Conservation (phyloP, 2,113 vertebrate genomes). For the Alligator mississippiensis region DNA sequence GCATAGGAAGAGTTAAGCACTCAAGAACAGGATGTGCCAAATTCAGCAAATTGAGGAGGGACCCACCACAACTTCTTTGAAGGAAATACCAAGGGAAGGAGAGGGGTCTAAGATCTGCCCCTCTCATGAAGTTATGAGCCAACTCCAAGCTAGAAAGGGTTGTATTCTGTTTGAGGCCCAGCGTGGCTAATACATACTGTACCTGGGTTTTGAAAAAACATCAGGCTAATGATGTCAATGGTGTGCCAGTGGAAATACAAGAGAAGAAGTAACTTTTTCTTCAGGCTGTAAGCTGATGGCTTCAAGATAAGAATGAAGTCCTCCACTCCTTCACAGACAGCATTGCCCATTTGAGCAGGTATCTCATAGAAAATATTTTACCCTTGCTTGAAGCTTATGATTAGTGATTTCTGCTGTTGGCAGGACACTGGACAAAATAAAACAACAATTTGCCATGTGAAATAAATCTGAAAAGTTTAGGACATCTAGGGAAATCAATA, state of each 20-base stretch:
- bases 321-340: neutral
- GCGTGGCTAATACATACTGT: neutral
- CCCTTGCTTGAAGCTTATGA: neutral
- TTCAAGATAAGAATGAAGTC: neutral
- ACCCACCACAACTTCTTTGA: too few relatives aligned
- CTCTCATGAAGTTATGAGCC: too few relatives aligned
- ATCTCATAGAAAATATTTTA: neutral
- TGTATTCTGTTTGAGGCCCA: too few relatives aligned
- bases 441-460: neutral
- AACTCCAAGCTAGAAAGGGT: too few relatives aligned
- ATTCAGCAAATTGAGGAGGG: too few relatives aligned
- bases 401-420: neutral
- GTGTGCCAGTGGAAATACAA: neutral
- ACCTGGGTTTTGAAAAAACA: neutral
- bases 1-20: too few relatives aligned
- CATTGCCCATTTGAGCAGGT: neutral
- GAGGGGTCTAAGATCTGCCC: too few relatives aligned
- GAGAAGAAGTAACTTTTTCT: neutral
- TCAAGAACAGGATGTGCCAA: too few relatives aligned
- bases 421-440: neutral
- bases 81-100: too few relatives aligned
- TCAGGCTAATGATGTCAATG: neutral
- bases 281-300: neutral
- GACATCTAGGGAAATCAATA: constrained; percentile 13
- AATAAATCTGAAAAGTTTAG: neutral